Conservation (phyloP, 2,113 vertebrate species). For the Syngnathus typhle region DNA sequence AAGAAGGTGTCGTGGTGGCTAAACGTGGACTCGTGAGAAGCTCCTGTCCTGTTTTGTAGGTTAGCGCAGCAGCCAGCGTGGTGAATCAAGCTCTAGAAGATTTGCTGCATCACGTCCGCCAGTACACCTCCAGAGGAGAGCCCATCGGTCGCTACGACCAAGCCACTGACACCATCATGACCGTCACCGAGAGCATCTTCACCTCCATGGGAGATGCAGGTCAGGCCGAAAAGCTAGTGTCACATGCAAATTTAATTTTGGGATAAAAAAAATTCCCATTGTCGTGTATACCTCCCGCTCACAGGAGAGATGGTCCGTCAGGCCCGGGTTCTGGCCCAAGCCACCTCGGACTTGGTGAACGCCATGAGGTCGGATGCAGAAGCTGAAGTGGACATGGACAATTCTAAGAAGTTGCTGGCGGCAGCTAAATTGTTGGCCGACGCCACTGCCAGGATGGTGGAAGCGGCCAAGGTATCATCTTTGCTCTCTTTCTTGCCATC, state of each 20-base stretch:
- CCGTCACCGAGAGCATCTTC: constrained; percentile 97
- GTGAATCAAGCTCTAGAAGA: constrained; percentile 90
- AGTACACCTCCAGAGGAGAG: constrained; percentile 89
- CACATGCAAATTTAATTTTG: no score
- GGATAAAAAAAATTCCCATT: neutral
- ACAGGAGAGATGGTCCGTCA: constrained; percentile 97
- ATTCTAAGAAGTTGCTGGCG: constrained; percentile 94
- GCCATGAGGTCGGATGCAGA: constrained; percentile 96
- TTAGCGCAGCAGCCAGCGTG: constrained; percentile 79
- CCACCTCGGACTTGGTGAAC: constrained; percentile 92
- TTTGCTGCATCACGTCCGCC: constrained; percentile 91
- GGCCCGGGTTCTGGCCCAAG: constrained; percentile 90
- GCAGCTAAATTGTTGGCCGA: constrained; percentile 94
- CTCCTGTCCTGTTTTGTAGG: constrained; percentile 32
- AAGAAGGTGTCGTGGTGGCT: no score
- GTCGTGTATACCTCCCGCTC: neutral
- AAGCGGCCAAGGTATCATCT: constrained; percentile 87
- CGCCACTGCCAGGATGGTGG: constrained; percentile 96
- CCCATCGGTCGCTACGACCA: constrained; percentile 98
- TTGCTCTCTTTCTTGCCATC: neutral
- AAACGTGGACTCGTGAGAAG: neutral
- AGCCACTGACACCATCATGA: constrained; percentile 98
- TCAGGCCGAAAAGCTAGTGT: constrained; percentile 56
- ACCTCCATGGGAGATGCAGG: constrained; percentile 98
- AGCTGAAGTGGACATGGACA: constrained; percentile 93